Evolutionary conservation across 2,113 vertebrate genomes (phyloP).

Genomic region (Candoia aspera): DNA sequence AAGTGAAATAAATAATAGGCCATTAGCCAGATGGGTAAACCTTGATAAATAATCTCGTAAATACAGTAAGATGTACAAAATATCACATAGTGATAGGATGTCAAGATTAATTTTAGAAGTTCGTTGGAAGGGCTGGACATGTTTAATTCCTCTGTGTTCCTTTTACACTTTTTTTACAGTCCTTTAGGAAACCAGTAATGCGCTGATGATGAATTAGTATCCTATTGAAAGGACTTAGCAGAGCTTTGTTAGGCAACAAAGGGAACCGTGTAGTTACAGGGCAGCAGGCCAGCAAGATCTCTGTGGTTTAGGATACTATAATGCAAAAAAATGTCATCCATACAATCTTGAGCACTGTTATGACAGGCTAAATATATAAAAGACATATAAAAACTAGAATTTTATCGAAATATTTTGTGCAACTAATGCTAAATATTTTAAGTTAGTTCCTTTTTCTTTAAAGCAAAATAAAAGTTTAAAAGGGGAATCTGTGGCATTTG

Average conservation of each 20-base stretch:
- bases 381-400: slow-evolving; percentile 99
- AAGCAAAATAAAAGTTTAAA: slow-evolving; percentile 85
- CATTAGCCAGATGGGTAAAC: slow-evolving; percentile 87
- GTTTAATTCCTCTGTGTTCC: slow-evolving; percentile 77
- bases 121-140: slow-evolving; percentile 67
- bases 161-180: slow-evolving; percentile 75
- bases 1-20: slow-evolving; percentile 92
- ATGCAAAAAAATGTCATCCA: slow-evolving; percentile 79
- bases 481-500: slow-evolving; percentile 81
- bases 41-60: slow-evolving; percentile 91
- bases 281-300: slow-evolving; percentile 78
- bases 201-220: slow-evolving; percentile 78
- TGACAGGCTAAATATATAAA: slow-evolving; percentile 93
- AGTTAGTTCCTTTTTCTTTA: slow-evolving; percentile 82
- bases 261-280: slow-evolving; percentile 76
- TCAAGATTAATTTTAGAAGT: slow-evolving; percentile 85
- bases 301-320: slow-evolving; percentile 78
- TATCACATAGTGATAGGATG: slow-evolving; percentile 97
- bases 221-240: slow-evolving; percentile 79
- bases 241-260: slow-evolving; percentile 81
- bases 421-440: slow-evolving; percentile 88
- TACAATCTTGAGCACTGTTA: slow-evolving; percentile 85
- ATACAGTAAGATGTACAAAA: slow-evolving; percentile 96
- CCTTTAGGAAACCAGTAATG: slow-evolving; percentile 79
- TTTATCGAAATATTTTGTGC: slow-evolving; percentile 89